Base-by-base conservation (phyloP, 2,113 vertebrate species). In the Taurulus bubalis region DNA sequence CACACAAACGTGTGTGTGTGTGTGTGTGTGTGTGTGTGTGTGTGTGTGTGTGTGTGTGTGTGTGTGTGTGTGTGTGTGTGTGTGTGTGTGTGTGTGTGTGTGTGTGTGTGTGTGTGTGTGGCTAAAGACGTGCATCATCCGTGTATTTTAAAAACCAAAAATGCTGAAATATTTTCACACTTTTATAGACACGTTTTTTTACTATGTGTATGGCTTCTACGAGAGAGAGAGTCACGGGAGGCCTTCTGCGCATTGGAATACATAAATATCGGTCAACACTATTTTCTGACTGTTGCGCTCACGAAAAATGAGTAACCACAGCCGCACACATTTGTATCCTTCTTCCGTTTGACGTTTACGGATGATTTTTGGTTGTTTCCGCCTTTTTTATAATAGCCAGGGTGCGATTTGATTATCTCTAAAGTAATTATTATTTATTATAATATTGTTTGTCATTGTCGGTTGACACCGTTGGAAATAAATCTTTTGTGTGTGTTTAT, bases 131-230 rank as follows among this genome's bases (percentile, higher is more conserved):
- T n/a, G 40, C 71, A 82, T 79, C 77, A 78, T 83, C 75, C 63
- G 18, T 63, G 18, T 88, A 53, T 93, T 93, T 72, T 68, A 84
- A 22, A 51, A 92, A 81, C 65, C 45, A 63, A 89, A 42, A 92
- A 90, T 93, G 85, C 92, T 92, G 86, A 87, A 84, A 72, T 93
- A 91, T 88, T 89, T 91, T 91, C 73, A 87, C 82, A 87, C 80
- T 90, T 92, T 85, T 89, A 83, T 89, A 90, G 85, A 89, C 75
- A 38, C 36, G 36, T 38, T 38, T 45, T 91, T 79, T 18, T 89
- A 85, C 76, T 6, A 88, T 93, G 93, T 94, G 95, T 94, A 95
- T 90, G 83, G 77, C 86, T 84, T 83, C 51, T 47, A 89, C 78
- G 60, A 47, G 73, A 36, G 64, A 73, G 24, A 49, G 66, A 72